phyloP scores from a whole-genome alignment of 2,888 invertebrate genomes.

The Drosophila seclusa region DNA sequence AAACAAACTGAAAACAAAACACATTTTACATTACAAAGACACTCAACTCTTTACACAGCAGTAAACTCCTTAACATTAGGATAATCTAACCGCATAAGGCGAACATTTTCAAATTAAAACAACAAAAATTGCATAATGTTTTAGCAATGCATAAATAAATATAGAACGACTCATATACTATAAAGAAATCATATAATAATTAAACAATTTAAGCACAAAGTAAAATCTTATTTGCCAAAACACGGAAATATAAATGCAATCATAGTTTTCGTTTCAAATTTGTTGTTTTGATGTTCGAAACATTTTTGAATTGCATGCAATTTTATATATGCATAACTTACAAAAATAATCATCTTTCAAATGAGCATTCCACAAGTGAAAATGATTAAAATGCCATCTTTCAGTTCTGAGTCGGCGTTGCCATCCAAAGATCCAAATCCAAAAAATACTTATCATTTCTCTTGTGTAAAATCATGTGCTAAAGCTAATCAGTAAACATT shows the following conservation, averaged over 20 bases:
- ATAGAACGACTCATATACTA: conserved; percentile 32
- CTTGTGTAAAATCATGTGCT: conserved; percentile 65
- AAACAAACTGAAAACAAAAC: conserved; percentile 40
- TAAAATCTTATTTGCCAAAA: conserved; percentile 63
- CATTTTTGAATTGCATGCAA: conserved; percentile 11
- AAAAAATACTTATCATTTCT: conserved; percentile 50
- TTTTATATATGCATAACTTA: conserved; percentile 24
- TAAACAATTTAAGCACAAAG: conserved; percentile 57
- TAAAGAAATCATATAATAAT: conserved; percentile 46
- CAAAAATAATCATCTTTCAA: conserved; percentile 20
- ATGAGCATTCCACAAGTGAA: conserved; percentile 67
- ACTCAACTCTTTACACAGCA: conserved; percentile 35
- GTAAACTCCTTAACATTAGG: conserved; percentile 54
- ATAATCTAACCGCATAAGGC: conserved; percentile 40
- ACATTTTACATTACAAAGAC: conserved; percentile 52
- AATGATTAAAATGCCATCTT: conserved; percentile 44
- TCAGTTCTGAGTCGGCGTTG: conserved; percentile 47
- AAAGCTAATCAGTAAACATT: conserved; percentile 31
- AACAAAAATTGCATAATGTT: conserved; percentile 19
- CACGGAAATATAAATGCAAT: conserved; percentile 39
- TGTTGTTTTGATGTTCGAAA: conserved; percentile 16
- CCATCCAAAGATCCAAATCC: conserved; percentile 71
- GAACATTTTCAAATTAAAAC: conserved; percentile 57
- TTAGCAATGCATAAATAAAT: conserved; percentile 29
- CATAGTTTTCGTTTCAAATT: conserved; percentile 37